Evolutionary conservation across 1,140 invertebrate species (phyloP).

Genomic region (Pseudomyrmex cubaensis): DNA sequence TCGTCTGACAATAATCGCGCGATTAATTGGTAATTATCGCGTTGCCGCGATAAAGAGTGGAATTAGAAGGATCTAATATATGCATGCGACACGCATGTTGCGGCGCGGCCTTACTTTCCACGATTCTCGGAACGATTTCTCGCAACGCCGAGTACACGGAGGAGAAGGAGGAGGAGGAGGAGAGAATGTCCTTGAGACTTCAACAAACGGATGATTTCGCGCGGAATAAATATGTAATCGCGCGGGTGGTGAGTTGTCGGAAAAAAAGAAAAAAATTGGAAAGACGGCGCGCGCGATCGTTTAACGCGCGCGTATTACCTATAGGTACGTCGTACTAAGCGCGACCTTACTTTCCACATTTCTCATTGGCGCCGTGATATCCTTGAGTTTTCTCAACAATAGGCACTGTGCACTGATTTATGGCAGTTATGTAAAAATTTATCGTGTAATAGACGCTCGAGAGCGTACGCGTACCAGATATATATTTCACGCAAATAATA

Average conservation of each 20-base stretch:
- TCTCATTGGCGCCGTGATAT: slow-evolving; percentile 31
- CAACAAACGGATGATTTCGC: slow-evolving; percentile 58
- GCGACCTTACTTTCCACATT: slow-evolving; percentile 53
- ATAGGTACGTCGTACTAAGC: not conserved
- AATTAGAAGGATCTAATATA: slow-evolving; percentile 53
- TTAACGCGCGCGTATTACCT: slow-evolving; percentile 7
- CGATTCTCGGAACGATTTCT: slow-evolving; percentile 48
- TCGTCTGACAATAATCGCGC: slow-evolving; percentile 32
- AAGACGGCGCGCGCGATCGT: not conserved
- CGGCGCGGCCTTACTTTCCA: slow-evolving; percentile 59
- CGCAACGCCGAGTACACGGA: not conserved
- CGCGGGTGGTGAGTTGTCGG: slow-evolving; percentile 22
- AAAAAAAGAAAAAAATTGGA: slow-evolving; percentile 28
- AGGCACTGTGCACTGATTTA: not conserved
- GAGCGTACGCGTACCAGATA: not conserved
- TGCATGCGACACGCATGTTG: slow-evolving; percentile 32
- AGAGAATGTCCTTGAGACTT: slow-evolving; percentile 44
- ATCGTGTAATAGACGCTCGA: not conserved
- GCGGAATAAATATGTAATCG: slow-evolving; percentile 49
- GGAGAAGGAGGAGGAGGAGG: not conserved
- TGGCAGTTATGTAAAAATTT: not conserved
- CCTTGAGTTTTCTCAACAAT: not conserved
- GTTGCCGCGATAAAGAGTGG: slow-evolving; percentile 37
- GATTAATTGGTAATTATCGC: slow-evolving; percentile 54
- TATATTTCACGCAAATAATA: not conserved